A percentile compares a stretch with the other conserved stretches of the same genome.
These are phyloP conservation scores for Psittacus erithacus DNA, from an alignment of 2,113 vertebrate species.

Conservation along the genomic window DNA sequence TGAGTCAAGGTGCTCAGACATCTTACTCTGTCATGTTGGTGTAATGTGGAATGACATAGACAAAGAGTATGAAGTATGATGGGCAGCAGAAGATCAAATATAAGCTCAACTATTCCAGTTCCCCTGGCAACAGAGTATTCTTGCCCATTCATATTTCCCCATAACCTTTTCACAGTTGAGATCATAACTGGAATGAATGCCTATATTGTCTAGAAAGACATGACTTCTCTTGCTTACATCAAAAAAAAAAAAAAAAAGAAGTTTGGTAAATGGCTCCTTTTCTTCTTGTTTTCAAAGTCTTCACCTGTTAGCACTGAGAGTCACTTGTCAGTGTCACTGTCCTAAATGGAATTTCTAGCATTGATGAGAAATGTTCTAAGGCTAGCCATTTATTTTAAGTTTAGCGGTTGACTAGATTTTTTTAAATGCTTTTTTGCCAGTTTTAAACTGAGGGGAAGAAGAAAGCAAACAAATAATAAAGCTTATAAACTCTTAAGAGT, in stretches of 20 bases:
- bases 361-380: background rate
- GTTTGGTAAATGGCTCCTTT: background rate
- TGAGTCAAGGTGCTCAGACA: slow-evolving; percentile 38
- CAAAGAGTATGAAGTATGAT: slow-evolving; percentile 3
- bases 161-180: slow-evolving; percentile 19
- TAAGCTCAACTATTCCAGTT: background rate
- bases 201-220: background rate
- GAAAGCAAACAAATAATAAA: background rate
- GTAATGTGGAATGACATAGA: background rate
- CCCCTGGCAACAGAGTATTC: background rate
- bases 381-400: background rate
- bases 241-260: background rate
- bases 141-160: background rate
- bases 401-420: background rate
- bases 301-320: background rate
- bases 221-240: slow-evolving; percentile 11
- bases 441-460: background rate
- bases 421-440: background rate
- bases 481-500: background rate
- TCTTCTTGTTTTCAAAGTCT: background rate
- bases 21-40: background rate
- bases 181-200: slow-evolving; percentile 3
- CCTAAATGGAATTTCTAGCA: background rate
- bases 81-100: background rate
- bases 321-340: slow-evolving; percentile 1